A percentile compares a stretch with the other conserved stretches of the same genome.
phyloP scores from a whole-genome alignment of 2,797 vertebrate species.

The Enteromius afrohamiltoni region DNA sequence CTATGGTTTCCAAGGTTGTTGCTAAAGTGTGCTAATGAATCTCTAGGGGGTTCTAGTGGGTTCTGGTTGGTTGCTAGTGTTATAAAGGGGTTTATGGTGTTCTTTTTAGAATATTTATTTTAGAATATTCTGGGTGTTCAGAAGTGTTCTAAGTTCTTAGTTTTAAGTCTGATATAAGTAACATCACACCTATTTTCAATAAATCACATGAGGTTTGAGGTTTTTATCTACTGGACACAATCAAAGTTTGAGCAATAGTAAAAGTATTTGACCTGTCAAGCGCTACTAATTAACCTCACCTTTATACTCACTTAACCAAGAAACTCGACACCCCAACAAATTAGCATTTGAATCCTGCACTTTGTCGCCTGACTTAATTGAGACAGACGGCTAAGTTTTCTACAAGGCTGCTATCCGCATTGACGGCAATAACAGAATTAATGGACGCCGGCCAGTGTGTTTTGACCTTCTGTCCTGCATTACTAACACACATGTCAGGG shows the following conservation, averaged over 20 bases:
- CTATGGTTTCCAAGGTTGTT: neutral
- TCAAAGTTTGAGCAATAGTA: neutral
- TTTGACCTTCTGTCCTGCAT: slow-evolving; percentile 49
- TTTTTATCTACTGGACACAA: neutral
- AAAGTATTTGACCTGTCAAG: neutral
- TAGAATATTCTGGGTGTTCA: neutral
- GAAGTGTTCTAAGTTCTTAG: neutral
- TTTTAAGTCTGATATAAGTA: neutral
- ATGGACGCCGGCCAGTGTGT: slow-evolving; percentile 38
- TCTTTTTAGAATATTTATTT: neutral
- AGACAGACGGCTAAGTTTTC: slow-evolving; percentile 11
- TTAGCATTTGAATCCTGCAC: slow-evolving; percentile 42
- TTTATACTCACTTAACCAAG: slow-evolving; percentile 36
- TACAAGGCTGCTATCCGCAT: slow-evolving; percentile 6
- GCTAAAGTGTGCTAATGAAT: neutral
- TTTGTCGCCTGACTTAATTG: slow-evolving; percentile 35
- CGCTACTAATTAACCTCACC: slow-evolving; percentile 12
- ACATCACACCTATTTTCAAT: neutral
- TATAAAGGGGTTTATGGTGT: neutral
- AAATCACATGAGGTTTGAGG: neutral
- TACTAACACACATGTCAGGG: slow-evolving; percentile 37
- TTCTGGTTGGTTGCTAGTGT: neutral
- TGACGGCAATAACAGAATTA: slow-evolving; percentile 25
- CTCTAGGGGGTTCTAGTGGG: neutral
- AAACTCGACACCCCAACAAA: slow-evolving; percentile 41